phyloP scores from a whole-genome alignment of 1,140 invertebrate species.

The Brachionus angularis region DNA sequence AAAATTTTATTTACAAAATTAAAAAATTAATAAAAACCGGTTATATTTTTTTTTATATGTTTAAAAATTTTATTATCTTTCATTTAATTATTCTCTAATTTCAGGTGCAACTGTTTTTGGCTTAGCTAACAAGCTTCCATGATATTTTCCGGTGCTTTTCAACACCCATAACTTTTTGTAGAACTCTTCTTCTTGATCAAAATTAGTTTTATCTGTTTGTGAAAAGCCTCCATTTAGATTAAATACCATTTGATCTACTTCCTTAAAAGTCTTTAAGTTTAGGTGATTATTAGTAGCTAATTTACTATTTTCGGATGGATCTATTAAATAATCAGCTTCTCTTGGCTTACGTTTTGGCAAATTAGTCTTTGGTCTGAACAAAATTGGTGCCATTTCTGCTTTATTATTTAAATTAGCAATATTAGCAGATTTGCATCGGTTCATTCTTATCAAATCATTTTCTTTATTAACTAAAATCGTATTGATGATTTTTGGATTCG shows the following conservation, averaged over 20 bases:
- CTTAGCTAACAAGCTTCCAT: slow-evolving; percentile 24
- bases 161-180: slow-evolving; percentile 27
- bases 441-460: neutral
- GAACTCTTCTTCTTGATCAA: neutral
- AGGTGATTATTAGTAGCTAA: slow-evolving; percentile 3
- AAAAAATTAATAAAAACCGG: no score
- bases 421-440: slow-evolving; percentile 14
- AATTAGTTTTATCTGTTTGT: neutral
- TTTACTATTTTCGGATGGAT: slow-evolving; percentile 10
- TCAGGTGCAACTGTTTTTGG: slow-evolving; percentile 29
- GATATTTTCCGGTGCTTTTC: slow-evolving; percentile 14
- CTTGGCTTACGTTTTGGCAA: neutral
- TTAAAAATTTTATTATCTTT: no score
- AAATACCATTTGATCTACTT: slow-evolving; percentile 2
- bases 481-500: slow-evolving; percentile 17
- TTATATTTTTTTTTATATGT: no score
- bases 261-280: slow-evolving; percentile 14
- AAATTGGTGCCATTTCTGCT: slow-evolving; percentile 24
- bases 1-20: no score
- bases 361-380: neutral
- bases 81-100: slow-evolving; percentile 34
- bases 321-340: no score
- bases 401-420: neutral
- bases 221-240: neutral
- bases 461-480: neutral